Conservation (phyloP, 2,888 invertebrate genomes). For the Dyspetes luteomarginatus region DNA sequence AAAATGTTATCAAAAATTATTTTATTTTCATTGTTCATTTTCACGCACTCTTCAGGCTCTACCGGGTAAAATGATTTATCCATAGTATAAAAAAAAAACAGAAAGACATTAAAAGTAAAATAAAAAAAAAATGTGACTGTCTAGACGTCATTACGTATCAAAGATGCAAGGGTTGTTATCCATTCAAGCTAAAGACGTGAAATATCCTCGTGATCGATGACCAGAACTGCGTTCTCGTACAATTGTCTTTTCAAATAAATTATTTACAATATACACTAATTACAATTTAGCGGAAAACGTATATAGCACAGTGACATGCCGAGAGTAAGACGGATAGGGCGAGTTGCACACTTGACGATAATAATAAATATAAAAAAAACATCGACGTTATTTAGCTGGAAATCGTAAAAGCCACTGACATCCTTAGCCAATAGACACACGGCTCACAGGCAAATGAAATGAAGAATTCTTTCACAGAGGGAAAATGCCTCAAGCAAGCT, state of each 20-base stretch:
- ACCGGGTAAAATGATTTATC: neutral
- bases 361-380: constrained; percentile 36
- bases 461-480: constrained; percentile 18
- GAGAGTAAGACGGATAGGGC: constrained; percentile 33
- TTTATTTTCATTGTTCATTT: neutral
- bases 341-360: constrained; percentile 50
- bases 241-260: neutral
- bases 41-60: neutral
- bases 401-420: constrained; percentile 40
- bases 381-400: constrained; percentile 36
- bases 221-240: neutral
- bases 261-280: constrained; percentile 24
- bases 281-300: constrained; percentile 44
- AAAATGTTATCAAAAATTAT: too few relatives aligned
- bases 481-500: neutral
- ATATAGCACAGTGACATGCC: constrained; percentile 62
- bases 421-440: constrained; percentile 32
- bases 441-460: constrained; percentile 24
- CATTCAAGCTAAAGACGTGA: constrained; percentile 5
- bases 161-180: constrained; percentile 50
- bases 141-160: constrained; percentile 21
- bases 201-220: neutral
- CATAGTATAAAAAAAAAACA: neutral
- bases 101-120: constrained; percentile 40
- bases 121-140: constrained; percentile 54